Percentiles rank a stretch among this genome's conserved stretches.
These are phyloP conservation scores for Brenthis daphne DNA, from an alignment of 2,888 invertebrate genomes.

Conservation along the genomic window DNA sequence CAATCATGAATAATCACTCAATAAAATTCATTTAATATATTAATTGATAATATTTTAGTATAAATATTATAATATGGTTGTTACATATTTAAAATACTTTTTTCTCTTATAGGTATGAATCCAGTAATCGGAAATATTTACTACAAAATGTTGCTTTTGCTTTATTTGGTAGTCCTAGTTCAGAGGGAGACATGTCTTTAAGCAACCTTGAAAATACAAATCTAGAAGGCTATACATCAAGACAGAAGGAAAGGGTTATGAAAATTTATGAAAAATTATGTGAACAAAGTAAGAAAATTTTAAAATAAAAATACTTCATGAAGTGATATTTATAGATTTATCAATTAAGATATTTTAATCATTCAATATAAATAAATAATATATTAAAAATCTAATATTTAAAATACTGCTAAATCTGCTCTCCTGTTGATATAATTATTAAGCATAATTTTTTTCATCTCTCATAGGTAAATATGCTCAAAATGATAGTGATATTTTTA, in stretches of 20 bases:
- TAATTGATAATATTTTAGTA: too few relatives aligned
- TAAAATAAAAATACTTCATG: background rate
- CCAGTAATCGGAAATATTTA: conserved; percentile 71
- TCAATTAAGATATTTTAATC: too few relatives aligned
- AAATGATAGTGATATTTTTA: conserved; percentile 68
- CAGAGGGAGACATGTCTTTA: conserved; percentile 62
- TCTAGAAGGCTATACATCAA: conserved; percentile 68
- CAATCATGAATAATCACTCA: too few relatives aligned
- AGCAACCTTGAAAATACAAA: conserved; percentile 48
- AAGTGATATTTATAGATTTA: too few relatives aligned
- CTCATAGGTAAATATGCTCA: conserved; percentile 70
- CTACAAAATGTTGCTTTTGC: conserved; percentile 82
- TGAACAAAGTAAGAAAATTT: conserved; percentile 64
- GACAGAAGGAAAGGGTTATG: conserved; percentile 67
- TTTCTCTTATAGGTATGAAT: conserved; percentile 73
- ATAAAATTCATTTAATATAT: too few relatives aligned
- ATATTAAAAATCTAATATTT: background rate
- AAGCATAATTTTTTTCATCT: conserved; percentile 36
- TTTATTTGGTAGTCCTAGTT: conserved; percentile 76
- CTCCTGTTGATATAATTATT: too few relatives aligned
- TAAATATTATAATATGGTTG: background rate
- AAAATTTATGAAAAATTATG: conserved; percentile 71
- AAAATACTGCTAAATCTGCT: background rate
- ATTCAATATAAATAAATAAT: too few relatives aligned
- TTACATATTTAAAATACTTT: background rate